Conservation (phyloP, 2,113 vertebrate species). For the Gymnogyps californianus region DNA sequence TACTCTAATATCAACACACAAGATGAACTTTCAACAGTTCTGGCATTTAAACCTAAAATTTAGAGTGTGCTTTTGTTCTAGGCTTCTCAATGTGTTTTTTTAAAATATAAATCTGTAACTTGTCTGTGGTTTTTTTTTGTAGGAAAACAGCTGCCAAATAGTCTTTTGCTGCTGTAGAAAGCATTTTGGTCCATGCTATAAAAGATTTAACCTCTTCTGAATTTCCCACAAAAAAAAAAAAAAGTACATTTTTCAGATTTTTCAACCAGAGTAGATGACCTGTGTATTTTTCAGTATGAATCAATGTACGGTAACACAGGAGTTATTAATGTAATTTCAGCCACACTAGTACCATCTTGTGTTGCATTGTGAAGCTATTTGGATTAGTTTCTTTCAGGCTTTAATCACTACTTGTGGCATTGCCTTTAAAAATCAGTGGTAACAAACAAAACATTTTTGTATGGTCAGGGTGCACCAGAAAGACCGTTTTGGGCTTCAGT, state of each 20-base stretch:
- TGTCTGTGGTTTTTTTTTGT: neutral
- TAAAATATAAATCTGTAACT: neutral
- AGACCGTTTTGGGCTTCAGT: neutral
- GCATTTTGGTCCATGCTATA: neutral
- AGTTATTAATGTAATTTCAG: neutral
- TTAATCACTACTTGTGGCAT: neutral
- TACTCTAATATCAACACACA: neutral
- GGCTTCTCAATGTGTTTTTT: neutral
- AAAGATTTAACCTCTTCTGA: neutral
- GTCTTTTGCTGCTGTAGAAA: neutral
- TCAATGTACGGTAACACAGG: neutral
- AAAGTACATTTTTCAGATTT: neutral
- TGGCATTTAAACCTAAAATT: neutral
- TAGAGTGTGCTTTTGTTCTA: neutral
- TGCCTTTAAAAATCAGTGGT: neutral
- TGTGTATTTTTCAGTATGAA: neutral
- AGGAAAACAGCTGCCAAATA: neutral
- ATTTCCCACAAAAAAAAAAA: neutral
- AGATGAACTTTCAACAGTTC: neutral
- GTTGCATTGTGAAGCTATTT: neutral
- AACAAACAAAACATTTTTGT: neutral
- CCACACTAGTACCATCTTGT: neutral
- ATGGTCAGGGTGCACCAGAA: neutral
- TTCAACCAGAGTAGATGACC: neutral
- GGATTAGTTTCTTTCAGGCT: neutral